These are phyloP conservation scores for Mylabris sibirica DNA, from an alignment of 2,888 invertebrate species.

Conservation along the genomic window DNA sequence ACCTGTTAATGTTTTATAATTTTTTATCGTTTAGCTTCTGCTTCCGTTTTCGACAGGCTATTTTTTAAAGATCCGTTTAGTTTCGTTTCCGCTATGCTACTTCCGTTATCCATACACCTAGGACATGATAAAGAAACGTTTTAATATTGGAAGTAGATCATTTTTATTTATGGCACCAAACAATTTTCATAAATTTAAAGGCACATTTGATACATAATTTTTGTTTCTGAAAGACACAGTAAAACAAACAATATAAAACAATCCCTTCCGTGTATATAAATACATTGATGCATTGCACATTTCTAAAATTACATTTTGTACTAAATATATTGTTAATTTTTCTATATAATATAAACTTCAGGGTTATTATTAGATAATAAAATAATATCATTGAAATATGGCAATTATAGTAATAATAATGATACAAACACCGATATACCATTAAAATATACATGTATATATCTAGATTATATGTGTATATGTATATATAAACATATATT, in stretches of 20 bases:
- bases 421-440: conserved; percentile 7
- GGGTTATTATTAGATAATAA: not conserved
- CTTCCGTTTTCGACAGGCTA: no score
- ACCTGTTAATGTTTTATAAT: no score
- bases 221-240: not conserved
- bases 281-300: not conserved
- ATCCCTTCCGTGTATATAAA: not conserved
- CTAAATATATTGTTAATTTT: not conserved
- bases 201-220: not conserved
- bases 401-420: not conserved
- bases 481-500: no score
- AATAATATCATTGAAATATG: conserved; percentile 4
- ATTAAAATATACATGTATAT: not conserved
- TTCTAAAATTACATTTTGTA: not conserved
- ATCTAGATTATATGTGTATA: not conserved
- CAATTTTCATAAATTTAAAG: not conserved
- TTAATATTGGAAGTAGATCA: not conserved
- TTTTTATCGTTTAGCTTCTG: no score
- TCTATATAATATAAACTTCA: not conserved
- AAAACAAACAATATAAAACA: conserved; percentile 5
- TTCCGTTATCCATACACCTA: no score
- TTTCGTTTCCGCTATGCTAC: no score
- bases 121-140: no score
- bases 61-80: no score
- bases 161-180: conserved; percentile 4